Percentiles rank a stretch among this genome's conserved stretches.
Evolutionary conservation across 2,888 invertebrate genomes (phyloP).

Genomic region (Orchesellides sinensis): DNA sequence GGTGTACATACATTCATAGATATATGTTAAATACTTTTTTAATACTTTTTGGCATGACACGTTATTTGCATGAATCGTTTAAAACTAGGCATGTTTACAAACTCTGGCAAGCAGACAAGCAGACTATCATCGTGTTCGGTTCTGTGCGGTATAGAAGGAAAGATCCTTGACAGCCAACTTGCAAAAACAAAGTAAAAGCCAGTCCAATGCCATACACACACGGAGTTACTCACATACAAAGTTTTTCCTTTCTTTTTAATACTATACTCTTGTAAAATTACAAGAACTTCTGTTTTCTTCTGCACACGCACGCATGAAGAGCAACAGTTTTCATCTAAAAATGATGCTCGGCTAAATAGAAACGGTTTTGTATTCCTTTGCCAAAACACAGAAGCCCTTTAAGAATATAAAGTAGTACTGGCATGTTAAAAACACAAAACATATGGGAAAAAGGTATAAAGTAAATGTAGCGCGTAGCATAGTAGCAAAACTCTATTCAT

Average conservation of each 20-base stretch:
- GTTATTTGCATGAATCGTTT: conserved; percentile 24
- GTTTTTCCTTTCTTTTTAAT: too few relatives aligned
- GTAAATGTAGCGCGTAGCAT: neutral
- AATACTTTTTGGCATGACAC: neutral
- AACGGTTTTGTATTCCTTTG: neutral
- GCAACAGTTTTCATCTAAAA: conserved; percentile 43
- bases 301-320: neutral
- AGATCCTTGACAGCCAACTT: conserved; percentile 47
- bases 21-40: neutral
- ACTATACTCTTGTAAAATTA: too few relatives aligned
- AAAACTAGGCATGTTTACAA: conserved; percentile 38
- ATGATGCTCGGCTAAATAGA: neutral
- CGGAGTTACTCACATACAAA: too few relatives aligned
- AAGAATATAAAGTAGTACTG: neutral
- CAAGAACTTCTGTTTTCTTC: too few relatives aligned
- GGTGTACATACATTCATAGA: neutral
- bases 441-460: neutral
- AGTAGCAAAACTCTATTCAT: neutral
- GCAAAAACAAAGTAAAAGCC: neutral
- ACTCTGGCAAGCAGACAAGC: conserved; percentile 21
- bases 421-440: neutral
- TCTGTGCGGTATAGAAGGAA: conserved; percentile 23
- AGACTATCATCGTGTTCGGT: neutral
- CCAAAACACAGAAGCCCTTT: neutral
- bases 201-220: neutral